Evolutionary conservation across 2,113 vertebrate species (phyloP).

Genomic region (Sander vitreus): DNA sequence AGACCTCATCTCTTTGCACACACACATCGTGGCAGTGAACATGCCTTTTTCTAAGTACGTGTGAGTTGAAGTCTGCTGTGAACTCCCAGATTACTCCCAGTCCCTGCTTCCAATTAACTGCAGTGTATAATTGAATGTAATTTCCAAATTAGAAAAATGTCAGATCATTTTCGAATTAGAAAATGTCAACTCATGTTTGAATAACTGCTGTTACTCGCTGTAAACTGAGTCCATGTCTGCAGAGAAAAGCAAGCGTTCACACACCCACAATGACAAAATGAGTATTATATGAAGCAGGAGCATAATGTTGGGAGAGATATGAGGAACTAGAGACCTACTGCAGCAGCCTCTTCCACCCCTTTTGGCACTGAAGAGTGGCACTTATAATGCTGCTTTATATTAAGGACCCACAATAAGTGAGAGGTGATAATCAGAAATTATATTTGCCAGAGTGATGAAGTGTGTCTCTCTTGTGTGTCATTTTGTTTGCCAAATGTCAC

Average conservation of each 20-base stretch:
- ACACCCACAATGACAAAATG: background rate
- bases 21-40: constrained; percentile 62
- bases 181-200: constrained; percentile 20
- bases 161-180: too few relatives aligned
- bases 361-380: background rate
- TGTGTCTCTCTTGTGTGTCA: constrained; percentile 17
- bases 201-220: constrained; percentile 1
- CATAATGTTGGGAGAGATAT: background rate
- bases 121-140: constrained; percentile 46
- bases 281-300: background rate
- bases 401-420: background rate
- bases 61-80: constrained; percentile 35
- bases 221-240: constrained; percentile 4
- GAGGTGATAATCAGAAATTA: background rate
- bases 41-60: constrained; percentile 49
- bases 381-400: background rate
- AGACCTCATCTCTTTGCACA: constrained; percentile 44
- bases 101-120: constrained; percentile 48
- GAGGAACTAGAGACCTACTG: background rate
- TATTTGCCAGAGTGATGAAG: background rate
- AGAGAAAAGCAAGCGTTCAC: background rate
- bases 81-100: constrained; percentile 41
- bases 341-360: background rate
- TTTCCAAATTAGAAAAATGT: constrained; percentile 4
- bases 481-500: background rate